phyloP scores from a whole-genome alignment of 2,888 invertebrate species.

The Ephialtes manifestator region DNA sequence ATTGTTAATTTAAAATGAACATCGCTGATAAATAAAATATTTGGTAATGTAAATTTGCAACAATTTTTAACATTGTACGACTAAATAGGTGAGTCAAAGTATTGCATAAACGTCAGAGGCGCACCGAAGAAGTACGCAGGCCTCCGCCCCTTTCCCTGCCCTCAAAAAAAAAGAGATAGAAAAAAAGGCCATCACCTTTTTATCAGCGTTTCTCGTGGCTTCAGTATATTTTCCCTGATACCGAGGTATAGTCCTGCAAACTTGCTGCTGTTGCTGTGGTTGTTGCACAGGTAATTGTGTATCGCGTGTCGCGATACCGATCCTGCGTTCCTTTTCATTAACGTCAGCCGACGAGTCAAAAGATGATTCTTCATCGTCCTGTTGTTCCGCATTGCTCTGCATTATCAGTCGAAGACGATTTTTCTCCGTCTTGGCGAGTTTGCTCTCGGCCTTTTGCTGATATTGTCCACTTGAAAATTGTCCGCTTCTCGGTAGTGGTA shows the following conservation, averaged over 20 bases:
- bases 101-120: neutral
- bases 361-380: constrained; percentile 34
- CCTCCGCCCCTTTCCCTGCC: neutral
- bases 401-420: constrained; percentile 82
- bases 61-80: too few relatives aligned
- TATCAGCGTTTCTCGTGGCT: constrained; percentile 35
- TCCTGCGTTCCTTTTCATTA: constrained; percentile 75
- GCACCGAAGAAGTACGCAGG: neutral
- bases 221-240: constrained; percentile 55
- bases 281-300: constrained; percentile 34
- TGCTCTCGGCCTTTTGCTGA: constrained; percentile 74
- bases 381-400: constrained; percentile 71
- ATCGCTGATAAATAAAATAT: too few relatives aligned
- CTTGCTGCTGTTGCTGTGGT: constrained; percentile 13
- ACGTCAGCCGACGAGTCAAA: constrained; percentile 57
- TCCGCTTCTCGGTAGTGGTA: constrained; percentile 76
- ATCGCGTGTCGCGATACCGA: constrained; percentile 55
- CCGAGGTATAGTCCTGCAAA: constrained; percentile 57
- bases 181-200: constrained; percentile 55
- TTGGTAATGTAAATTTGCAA: too few relatives aligned
- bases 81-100: constrained; percentile 8
- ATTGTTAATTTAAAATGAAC: too few relatives aligned
- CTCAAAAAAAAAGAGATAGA: neutral
- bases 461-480: constrained; percentile 66
- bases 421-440: constrained; percentile 82